A percentile compares a stretch with the other conserved stretches of the same genome.
Evolutionary conservation across 2,113 vertebrate genomes (phyloP).

Genomic region (Heptranchias perlo): DNA sequence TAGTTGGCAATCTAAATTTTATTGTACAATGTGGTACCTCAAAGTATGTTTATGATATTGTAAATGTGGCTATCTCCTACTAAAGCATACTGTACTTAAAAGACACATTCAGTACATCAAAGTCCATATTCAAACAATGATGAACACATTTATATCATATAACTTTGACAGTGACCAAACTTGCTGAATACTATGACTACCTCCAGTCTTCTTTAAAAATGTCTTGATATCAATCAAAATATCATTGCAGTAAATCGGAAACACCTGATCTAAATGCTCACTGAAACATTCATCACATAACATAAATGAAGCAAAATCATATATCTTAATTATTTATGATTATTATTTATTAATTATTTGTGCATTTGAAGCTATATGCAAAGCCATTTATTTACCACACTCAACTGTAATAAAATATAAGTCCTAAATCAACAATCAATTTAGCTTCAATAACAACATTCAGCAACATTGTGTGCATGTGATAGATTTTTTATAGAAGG

Average conservation of each 20-base stretch:
- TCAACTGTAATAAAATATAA: neutral
- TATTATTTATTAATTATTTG: neutral
- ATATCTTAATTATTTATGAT: neutral
- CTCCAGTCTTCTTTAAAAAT: neutral
- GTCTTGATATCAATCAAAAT: neutral
- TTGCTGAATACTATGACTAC: neutral
- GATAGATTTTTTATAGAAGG: neutral
- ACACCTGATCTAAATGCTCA: neutral
- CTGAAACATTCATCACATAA: neutral
- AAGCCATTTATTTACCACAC: neutral
- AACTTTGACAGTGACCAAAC: neutral
- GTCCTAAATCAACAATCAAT: slow-evolving; percentile 1
- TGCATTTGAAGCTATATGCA: neutral
- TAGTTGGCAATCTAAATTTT: neutral
- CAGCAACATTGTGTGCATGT: neutral
- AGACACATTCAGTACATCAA: neutral
- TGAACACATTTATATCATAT: neutral
- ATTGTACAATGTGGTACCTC: neutral
- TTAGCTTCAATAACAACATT: neutral
- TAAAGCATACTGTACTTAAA: neutral
- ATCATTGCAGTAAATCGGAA: neutral
- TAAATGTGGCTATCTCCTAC: neutral
- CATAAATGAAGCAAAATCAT: neutral
- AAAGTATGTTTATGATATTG: neutral
- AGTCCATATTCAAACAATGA: neutral